Evolutionary conservation across 1,140 invertebrate species (phyloP), one percentile per base, ranked within the genome.

Genomic region (Helicoverpa zea): DNA sequence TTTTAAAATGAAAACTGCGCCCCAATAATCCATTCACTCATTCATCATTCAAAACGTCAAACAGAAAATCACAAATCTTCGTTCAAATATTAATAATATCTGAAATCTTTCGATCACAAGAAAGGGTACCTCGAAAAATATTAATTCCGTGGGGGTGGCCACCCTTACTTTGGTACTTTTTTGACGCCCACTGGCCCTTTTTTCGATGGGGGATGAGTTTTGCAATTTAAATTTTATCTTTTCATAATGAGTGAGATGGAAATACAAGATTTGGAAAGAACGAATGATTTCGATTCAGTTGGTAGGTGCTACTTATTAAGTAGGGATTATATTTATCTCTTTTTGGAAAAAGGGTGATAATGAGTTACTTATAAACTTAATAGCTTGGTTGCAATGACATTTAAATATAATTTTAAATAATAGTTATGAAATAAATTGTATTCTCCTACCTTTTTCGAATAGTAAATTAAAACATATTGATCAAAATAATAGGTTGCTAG

Each of bases 171-270:
- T 66, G 79, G 66, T 91, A 88, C 88, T 90, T 92, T 93, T 93
- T 93, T 90, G 81, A 88, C 90, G 82, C 91, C 91, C 88, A 89
- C 89, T 90, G 88, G 80, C 83, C 88, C 87, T 91, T 92, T 93
- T 92, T 93, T 91, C 85, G 77, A 86, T 86, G 54, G 90, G 91
- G 90, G 87, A 81, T 87, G 63, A 54, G 77, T 82, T 91, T 92
- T 92, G 90, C 90, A 92, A 93, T 93, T 92, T 91, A 93, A 93
- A 93, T 93, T 92, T 92, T 91, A 92, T 92, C 91, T 92, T 79
- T 82, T 58, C 86, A 84, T 90, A 92, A 92, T 92, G 89, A 93
- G 85, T 86, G 77, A 84, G 83, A 84, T 82, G 85, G 82, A 54
- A 66, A 77, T 63, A 61, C 49, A 84, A 81, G 78, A 84, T 86